Percentiles rank a stretch among this genome's conserved stretches.
Conservation (phyloP, 2,113 vertebrate species). For the Thryonomys swinderianus region DNA sequence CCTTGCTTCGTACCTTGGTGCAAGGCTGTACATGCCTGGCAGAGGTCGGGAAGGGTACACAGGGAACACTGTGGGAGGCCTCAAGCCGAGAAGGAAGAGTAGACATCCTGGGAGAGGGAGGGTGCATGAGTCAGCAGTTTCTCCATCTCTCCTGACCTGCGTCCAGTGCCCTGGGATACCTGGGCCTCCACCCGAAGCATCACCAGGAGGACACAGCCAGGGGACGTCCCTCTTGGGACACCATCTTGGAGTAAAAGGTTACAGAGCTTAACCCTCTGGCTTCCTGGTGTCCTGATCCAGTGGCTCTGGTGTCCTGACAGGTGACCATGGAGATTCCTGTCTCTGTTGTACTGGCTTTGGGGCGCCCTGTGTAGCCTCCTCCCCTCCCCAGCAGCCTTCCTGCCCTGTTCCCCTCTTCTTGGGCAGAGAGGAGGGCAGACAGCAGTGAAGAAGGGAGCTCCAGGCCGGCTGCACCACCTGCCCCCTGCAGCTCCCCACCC, state of each 20-base stretch:
- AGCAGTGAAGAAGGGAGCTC: background rate
- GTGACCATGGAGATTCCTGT: background rate
- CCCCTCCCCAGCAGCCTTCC: fast-evolving
- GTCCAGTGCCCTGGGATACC: no score
- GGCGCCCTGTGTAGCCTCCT: background rate
- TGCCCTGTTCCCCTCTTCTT: background rate
- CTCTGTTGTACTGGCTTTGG: background rate
- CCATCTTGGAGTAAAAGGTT: background rate
- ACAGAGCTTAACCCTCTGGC: background rate
- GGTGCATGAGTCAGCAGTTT: background rate
- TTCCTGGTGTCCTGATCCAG: background rate
- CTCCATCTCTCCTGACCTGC: background rate
- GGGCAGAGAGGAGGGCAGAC: background rate
- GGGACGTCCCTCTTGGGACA: background rate
- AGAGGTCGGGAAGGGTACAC: background rate
- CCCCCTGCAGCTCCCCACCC: background rate
- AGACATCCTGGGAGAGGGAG: background rate
- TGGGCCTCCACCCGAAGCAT: background rate
- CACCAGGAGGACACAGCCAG: background rate
- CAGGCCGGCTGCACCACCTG: background rate
- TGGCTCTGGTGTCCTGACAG: background rate
- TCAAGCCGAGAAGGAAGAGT: background rate
- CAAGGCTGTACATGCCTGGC: background rate
- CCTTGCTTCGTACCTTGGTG: background rate
- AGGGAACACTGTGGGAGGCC: background rate